phyloP scores from a whole-genome alignment of 2,888 invertebrate species.

The Acanthacorydalis orientalis region DNA sequence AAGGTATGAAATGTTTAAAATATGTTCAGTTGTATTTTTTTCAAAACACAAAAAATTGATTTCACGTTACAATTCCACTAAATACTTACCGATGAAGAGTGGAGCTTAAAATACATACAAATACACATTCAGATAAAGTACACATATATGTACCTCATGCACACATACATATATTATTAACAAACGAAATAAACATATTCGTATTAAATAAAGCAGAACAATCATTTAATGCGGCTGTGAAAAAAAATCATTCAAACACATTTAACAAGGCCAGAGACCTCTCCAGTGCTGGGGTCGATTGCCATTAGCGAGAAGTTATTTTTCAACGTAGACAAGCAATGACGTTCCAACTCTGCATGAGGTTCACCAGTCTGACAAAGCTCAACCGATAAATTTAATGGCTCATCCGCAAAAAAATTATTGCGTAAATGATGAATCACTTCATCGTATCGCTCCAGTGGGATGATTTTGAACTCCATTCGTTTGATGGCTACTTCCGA shows the following conservation, averaged over 20 bases:
- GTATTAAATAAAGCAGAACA: background rate
- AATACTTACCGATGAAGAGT: too few species aligned
- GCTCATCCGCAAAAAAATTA: slow-evolving; percentile 71
- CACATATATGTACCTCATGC: too few species aligned
- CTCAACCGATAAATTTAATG: slow-evolving; percentile 61
- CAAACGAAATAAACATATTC: background rate
- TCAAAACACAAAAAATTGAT: too few species aligned
- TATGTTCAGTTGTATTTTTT: too few species aligned
- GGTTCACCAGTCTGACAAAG: slow-evolving; percentile 53
- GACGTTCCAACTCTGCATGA: slow-evolving; percentile 53
- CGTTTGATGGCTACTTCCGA: background rate
- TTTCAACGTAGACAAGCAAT: slow-evolving; percentile 52
- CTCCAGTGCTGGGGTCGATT: slow-evolving; percentile 35
- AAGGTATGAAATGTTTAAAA: too few species aligned
- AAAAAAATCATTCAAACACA: background rate
- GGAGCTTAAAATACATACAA: too few species aligned
- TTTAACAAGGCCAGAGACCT: slow-evolving; percentile 27
- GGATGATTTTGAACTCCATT: slow-evolving; percentile 29
- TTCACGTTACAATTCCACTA: too few species aligned
- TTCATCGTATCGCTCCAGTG: slow-evolving; percentile 33
- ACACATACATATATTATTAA: too few species aligned
- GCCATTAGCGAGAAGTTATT: slow-evolving; percentile 61
- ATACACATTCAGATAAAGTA: too few species aligned
- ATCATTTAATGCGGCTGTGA: background rate
- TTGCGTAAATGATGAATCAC: slow-evolving; percentile 54